phyloP scores from a whole-genome alignment of 2,113 vertebrate species.

The Spermophilus dauricus region DNA sequence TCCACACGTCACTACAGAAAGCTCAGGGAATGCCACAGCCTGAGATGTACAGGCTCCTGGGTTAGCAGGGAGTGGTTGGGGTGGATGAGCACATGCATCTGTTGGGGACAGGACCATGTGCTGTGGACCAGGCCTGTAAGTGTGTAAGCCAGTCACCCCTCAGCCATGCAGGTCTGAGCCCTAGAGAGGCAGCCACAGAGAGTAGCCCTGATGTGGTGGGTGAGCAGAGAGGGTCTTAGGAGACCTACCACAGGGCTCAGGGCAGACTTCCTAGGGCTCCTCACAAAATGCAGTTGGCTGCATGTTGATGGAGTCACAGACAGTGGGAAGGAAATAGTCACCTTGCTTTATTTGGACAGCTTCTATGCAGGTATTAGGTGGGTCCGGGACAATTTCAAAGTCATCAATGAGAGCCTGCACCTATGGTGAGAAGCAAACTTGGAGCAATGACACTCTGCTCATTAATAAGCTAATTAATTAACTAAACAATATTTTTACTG shows the following conservation, averaged over 20 bases:
- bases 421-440: not conserved
- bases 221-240: not conserved
- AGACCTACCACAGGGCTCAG: fast-evolving
- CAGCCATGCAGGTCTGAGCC: not conserved
- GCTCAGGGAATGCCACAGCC: not conserved
- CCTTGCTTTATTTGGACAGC: not conserved
- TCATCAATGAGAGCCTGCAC: not conserved
- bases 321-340: not conserved
- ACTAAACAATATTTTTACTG: slow-evolving; percentile 48
- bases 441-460: slow-evolving; percentile 4
- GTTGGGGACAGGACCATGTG: not conserved
- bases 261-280: not conserved
- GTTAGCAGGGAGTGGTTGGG: fast-evolving
- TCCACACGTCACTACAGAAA: not conserved
- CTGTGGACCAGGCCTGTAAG: not conserved
- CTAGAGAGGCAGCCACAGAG: not conserved
- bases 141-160: not conserved
- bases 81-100: too few species aligned
- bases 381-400: slow-evolving; percentile 40
- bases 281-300: not conserved
- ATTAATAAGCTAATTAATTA: slow-evolving; percentile 69
- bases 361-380: not conserved
- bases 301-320: not conserved
- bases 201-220: not conserved
- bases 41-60: not conserved